Percentiles rank a stretch among this genome's conserved stretches.
Evolutionary conservation across 2,888 invertebrate genomes (phyloP).

Genomic region (Drosophila sordidula): DNA sequence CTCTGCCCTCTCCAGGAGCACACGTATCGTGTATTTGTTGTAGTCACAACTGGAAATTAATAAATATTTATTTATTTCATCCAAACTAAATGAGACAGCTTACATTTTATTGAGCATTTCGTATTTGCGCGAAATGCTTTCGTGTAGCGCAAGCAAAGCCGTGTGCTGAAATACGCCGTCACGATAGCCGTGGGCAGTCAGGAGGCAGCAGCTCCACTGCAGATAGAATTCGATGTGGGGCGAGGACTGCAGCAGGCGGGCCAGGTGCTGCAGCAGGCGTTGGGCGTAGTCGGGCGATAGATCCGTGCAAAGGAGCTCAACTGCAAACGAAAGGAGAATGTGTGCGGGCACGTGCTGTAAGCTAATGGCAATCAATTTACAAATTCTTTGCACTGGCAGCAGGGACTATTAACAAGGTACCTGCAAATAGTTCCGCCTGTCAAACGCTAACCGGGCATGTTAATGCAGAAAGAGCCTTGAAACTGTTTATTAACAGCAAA

Average conservation of each 20-base stretch:
- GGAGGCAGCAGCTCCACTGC: constrained; percentile 90
- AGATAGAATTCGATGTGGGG: constrained; percentile 95
- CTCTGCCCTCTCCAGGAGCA: constrained; percentile 87
- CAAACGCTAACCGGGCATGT: constrained; percentile 22
- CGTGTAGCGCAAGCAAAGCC: constrained; percentile 90
- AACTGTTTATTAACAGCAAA: constrained; percentile 68
- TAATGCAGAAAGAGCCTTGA: constrained; percentile 63
- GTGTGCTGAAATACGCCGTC: constrained; percentile 87
- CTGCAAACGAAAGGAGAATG: constrained; percentile 86
- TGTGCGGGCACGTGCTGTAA: constrained; percentile 59
- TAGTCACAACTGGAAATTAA: constrained; percentile 91
- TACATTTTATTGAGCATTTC: constrained; percentile 94
- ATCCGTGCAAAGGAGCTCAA: constrained; percentile 89
- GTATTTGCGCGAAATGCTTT: constrained; percentile 91
- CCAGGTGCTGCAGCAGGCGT: constrained; percentile 90
- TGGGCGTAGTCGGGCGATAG: constrained; percentile 92
- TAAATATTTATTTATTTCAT: no score
- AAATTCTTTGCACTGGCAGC: constrained; percentile 23
- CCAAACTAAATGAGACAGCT: constrained; percentile 60
- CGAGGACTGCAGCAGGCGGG: constrained; percentile 90
- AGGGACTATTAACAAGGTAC: constrained; percentile 59
- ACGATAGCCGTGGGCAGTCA: constrained; percentile 89
- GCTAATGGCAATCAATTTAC: constrained; percentile 43
- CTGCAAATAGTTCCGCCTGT: constrained; percentile 10
- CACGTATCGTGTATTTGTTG: constrained; percentile 93